Base-by-base conservation (phyloP, 1,140 invertebrate species). In the Oncopeltus fasciatus region DNA sequence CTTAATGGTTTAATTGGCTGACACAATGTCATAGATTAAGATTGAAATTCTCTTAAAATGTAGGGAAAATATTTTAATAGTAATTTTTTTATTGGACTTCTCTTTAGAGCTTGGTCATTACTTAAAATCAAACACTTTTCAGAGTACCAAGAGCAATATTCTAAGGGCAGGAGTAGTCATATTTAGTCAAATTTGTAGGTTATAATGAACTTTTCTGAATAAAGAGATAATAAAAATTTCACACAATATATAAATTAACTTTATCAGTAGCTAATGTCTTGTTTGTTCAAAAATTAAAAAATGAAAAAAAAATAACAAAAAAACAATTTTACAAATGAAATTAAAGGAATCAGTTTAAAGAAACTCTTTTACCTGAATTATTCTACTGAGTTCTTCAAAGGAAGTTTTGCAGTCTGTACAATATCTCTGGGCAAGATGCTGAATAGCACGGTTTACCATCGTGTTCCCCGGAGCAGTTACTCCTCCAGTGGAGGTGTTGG, bases 381-480 rank as follows among this genome's bases (percentile, higher is more conserved):
- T 92, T 75, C 96, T 94, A 71, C 91, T 95, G 0, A 98, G 77
- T 70, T 98, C 94, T 72, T 98, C 94, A 74, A 97, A 98, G 2
- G 90, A 88, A 14, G 84, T 86, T 71, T 92, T 93, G 72, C 92
- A 97, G 67, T 98, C 95, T 16, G 85, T 86, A 71, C 92, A 94
- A 74, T 98, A 98, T 70, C 92, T 90, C 70, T 95, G 91, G 1
- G 93, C 93, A 4, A 90, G 75, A 65, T 85, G 76, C 70, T 91
- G 88, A 67, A 91, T 90, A n/a, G 87, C 86, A 71, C 85, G 80
- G 71, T 89, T 90, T 2, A 90, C 86, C 57, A 62, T 69, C 57
- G 60, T 64, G 24, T 47, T 63, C 2, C 44, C 33, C 20, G 43
- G 21, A n/a, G 60, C 59, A 8, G 24, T 51, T 20, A 28, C 57